Evolutionary conservation across 2,888 invertebrate species (phyloP), one percentile per base, ranked within the genome.

Genomic region (Xestobium rufovillosum): DNA sequence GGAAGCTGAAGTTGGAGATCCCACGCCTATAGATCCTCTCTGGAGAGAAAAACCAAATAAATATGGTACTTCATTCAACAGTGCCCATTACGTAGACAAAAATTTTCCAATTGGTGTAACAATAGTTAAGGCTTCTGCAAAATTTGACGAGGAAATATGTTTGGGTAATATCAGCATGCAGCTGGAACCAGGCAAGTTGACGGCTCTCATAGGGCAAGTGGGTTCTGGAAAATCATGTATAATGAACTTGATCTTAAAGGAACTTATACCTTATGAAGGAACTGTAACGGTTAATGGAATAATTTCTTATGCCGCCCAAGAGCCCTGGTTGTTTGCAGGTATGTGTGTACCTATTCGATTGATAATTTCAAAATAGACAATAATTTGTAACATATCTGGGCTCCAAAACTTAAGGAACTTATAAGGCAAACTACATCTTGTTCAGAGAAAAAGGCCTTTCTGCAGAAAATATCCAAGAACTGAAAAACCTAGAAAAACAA

Each of bases 151-250:
- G 48, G 34, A 49, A 54, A 3, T 71, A 1, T 61, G 61, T 1
- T 50, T 76, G 16, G 61, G 63, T 28, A 60, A 72, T 39, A 55
- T 76, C 3, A 67, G 61, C 15, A 41, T 73, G 29, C 55, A 56
- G 8, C 53, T 73, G 3, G 45, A 52, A 3, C 49, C 63, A 0
- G 70, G 70, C 1, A 45, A 67, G 36, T 48, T 75, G 11, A 63
- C 69, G 15, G 75, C 74, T 1, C 57, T 83, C 2, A 73, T 82
- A 15, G 83, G 83, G 6, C 69, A 74, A 2, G 80, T 83, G 1
- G 83, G 82, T 8, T 63, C 76, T 2, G 83, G 83, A 30, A 83
- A 83, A 51, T 63, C 66, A 1, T 65, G 69, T 6, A 34, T 71
- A 0, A 49, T 72, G 2, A 57, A 70, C 40, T 41, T 70, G 23